Evolutionary conservation across 2,113 vertebrate species (phyloP).

Genomic region (Seriola dumerili): DNA sequence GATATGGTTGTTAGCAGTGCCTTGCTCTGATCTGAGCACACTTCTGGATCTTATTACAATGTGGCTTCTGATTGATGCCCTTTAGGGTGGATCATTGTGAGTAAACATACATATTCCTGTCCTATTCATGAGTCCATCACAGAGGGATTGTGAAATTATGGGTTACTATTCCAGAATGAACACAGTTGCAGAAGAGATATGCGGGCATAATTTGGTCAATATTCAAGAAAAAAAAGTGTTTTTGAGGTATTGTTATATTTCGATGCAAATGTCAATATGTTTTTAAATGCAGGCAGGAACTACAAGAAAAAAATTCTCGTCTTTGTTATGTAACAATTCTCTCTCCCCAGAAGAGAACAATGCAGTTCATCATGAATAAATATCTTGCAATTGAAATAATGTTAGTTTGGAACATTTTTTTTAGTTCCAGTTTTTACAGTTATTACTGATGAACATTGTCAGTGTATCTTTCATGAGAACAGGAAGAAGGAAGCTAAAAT

Average conservation of each 20-base stretch:
- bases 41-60: constrained; percentile 77
- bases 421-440: not conserved
- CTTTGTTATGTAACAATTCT: not conserved
- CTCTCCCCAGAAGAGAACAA: not conserved
- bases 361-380: not conserved
- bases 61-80: constrained; percentile 76
- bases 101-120: constrained; percentile 62
- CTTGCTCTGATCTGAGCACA: constrained; percentile 72
- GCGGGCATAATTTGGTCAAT: not conserved
- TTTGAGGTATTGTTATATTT: not conserved
- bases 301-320: not conserved
- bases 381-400: not conserved
- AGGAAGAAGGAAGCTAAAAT: not conserved
- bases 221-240: not conserved
- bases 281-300: not conserved
- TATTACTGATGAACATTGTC: not conserved
- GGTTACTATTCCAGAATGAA: constrained; percentile 23
- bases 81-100: constrained; percentile 63
- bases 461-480: not conserved
- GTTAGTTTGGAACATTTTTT: not conserved
- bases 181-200: not conserved
- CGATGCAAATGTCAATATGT: not conserved
- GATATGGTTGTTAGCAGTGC: constrained; percentile 76
- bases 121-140: constrained; percentile 39
- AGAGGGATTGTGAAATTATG: constrained; percentile 22